phyloP scores from a whole-genome alignment of 2,113 vertebrate genomes.

The Caloenas nicobarica region DNA sequence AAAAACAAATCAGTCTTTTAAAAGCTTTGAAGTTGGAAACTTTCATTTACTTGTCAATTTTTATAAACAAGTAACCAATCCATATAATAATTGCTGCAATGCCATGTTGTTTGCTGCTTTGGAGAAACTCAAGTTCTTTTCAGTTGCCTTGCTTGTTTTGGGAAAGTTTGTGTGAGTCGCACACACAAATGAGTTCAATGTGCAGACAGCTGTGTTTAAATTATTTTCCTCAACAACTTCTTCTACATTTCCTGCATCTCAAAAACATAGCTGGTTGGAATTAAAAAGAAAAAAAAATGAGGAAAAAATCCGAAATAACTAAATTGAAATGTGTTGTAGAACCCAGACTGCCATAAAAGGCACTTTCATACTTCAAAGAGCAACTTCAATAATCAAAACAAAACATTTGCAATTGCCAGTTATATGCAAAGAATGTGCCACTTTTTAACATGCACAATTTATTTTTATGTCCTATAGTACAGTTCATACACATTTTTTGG shows the following conservation, averaged over 20 bases:
- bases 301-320: not conserved
- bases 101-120: not conserved
- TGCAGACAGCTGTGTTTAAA: not conserved
- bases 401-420: conserved; percentile 9
- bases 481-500: not conserved
- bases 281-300: not conserved
- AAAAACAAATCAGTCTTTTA: not conserved
- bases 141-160: not conserved
- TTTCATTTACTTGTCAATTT: not conserved
- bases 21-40: not conserved
- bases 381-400: conserved; percentile 31
- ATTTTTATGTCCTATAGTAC: not conserved
- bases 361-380: conserved; percentile 32
- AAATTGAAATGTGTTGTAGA: conserved; percentile 8
- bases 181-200: not conserved
- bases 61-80: not conserved
- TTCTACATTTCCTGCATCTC: not conserved
- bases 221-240: not conserved
- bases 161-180: not conserved
- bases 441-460: not conserved
- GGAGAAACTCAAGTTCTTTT: not conserved
- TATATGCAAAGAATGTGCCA: conserved; percentile 2
- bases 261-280: not conserved
- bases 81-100: not conserved
- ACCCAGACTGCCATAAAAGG: conserved; percentile 30